A percentile compares a stretch with the other conserved stretches of the same genome.
These are phyloP conservation scores for Macrochelys suwanniensis DNA, from an alignment of 2,797 vertebrate genomes.

Conservation along the genomic window DNA sequence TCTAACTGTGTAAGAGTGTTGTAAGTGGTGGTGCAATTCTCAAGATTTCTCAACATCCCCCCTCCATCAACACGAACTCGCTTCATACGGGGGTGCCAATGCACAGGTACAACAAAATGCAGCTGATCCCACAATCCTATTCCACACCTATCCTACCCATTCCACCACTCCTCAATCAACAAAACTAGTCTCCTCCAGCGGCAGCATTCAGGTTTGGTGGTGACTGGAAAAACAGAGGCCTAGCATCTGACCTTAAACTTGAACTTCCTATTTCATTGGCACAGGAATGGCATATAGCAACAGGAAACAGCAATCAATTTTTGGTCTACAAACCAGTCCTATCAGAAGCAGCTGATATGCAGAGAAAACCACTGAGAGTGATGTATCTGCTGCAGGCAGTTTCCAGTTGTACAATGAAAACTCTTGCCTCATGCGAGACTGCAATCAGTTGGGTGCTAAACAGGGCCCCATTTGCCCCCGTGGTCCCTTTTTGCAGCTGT, in stretches of 20 bases:
- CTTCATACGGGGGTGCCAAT: not conserved
- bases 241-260: rapidly evolving
- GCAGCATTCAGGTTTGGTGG: not conserved
- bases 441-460: not conserved
- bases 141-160: not conserved
- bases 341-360: not conserved
- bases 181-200: not conserved
- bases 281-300: not conserved
- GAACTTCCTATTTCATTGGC: not conserved
- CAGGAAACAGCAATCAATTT: not conserved
- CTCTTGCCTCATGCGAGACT: not conserved
- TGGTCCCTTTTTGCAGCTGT: not conserved
- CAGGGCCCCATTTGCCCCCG: not conserved
- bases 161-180: not conserved
- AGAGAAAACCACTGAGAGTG: not conserved
- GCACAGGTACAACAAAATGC: not conserved
- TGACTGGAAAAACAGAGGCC: not conserved
- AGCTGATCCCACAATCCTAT: not conserved
- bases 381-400: not conserved
- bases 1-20: not conserved
- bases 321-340: not conserved
- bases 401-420: not conserved
- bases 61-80: not conserved
- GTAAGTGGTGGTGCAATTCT: not conserved
- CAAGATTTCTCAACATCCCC: not conserved